Evolutionary conservation across 1,140 invertebrate genomes (phyloP).

Genomic region (Meloidogyne floridensis): DNA sequence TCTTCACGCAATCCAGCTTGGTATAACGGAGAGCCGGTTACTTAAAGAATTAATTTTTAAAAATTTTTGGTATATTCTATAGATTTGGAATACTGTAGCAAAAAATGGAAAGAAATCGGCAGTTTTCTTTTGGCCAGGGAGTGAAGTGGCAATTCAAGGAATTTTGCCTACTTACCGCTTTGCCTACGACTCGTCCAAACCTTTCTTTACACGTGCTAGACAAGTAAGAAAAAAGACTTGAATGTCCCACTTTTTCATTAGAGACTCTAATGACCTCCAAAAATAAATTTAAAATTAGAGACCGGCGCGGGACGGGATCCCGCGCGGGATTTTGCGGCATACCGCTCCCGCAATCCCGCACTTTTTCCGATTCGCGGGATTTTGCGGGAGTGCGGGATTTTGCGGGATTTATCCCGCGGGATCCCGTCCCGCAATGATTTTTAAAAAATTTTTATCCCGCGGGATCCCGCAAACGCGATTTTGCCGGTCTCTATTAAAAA

Average conservation of each 20-base stretch:
- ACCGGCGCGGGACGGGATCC: no score
- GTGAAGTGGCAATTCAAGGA: conserved; percentile 46
- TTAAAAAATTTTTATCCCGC: background rate
- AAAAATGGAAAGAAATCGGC: conserved; percentile 53
- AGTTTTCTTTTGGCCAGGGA: conserved; percentile 56
- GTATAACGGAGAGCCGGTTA: conserved; percentile 46
- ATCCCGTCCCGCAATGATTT: no score
- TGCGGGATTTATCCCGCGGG: no score
- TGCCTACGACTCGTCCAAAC: conserved; percentile 43
- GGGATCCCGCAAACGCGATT: no score
- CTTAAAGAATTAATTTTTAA: background rate
- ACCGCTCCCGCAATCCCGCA: no score
- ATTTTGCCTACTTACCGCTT: conserved; percentile 43
- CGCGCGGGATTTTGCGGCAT: no score
- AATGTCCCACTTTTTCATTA: background rate
- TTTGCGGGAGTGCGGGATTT: no score
- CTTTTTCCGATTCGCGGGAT: no score
- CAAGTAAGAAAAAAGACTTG: conserved; percentile 26
- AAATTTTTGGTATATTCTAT: background rate
- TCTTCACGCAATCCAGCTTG: conserved; percentile 39
- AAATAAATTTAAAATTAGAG: no score
- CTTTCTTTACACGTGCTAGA: conserved; percentile 55
- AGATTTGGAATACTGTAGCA: conserved; percentile 53
- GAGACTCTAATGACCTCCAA: background rate
- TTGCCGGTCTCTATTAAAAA: conserved; percentile 50